phyloP scores from a whole-genome alignment of 2,888 invertebrate species.

The Tholera decimalis region DNA sequence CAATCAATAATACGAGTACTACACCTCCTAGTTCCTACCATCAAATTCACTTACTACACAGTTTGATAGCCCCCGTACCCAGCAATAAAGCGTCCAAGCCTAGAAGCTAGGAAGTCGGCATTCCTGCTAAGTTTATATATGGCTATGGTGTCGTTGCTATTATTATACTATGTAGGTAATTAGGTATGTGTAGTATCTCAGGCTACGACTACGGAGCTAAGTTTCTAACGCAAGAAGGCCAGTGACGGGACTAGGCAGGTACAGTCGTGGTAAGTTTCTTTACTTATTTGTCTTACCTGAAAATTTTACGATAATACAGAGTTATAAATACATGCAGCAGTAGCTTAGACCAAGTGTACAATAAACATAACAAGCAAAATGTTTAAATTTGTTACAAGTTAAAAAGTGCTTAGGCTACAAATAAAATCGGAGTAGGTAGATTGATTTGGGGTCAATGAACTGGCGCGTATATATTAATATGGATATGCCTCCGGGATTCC shows the following conservation, averaged over 20 bases:
- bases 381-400: too few relatives aligned
- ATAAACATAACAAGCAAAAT: too few relatives aligned
- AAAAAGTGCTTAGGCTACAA: too few relatives aligned
- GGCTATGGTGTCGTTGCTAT: background rate
- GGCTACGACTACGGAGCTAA: constrained; percentile 28
- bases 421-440: too few relatives aligned
- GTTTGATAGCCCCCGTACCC: background rate
- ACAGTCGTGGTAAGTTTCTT: constrained; percentile 12
- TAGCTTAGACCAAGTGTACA: too few relatives aligned
- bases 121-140: constrained; percentile 30
- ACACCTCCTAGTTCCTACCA: background rate
- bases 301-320: too few relatives aligned
- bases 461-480: too few relatives aligned
- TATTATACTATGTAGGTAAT: background rate
- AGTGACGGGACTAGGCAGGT: constrained; percentile 34
- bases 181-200: background rate
- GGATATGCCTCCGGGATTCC: too few relatives aligned
- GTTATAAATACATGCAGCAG: too few relatives aligned
- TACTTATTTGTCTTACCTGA: too few relatives aligned
- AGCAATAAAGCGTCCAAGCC: background rate
- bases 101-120: constrained; percentile 32
- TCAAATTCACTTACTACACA: constrained; percentile 5
- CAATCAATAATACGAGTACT: background rate
- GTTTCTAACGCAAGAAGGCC: constrained; percentile 59
- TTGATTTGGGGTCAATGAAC: too few relatives aligned